Base-by-base conservation (phyloP, 2,113 vertebrate genomes). In the Myiopsitta monachus region DNA sequence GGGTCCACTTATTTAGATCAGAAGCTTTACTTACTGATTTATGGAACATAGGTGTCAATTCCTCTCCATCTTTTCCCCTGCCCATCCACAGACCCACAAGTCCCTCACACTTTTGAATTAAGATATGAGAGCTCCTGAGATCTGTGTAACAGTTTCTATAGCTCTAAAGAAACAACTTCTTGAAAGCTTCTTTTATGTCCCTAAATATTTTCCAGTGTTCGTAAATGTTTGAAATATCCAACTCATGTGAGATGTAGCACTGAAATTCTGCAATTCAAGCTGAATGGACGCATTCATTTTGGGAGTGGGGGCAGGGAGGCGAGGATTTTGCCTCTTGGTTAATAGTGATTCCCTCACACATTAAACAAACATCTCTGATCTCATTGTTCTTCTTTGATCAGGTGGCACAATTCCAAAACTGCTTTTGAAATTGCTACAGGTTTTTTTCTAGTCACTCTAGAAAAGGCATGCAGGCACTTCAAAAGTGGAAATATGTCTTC, bases 21-120 rank as follows among this genome's bases (percentile, higher is more conserved):
- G 26, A 90, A 74, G 13, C 3, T 73, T 88, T 69, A 22, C 3
- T 72, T 61, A 54, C 8, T 67, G 30, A 49, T 86, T 43, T 52
- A 66, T 55, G 41, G 41, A 52, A 57, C 11, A 47, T 46, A 33
- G 3, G 3, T 61, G 28, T 51, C 12, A 26, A 6, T 9, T 30
- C 7, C 49, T 44, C 14, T 23, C 18, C 2, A 3, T 3, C 27
- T 38, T 5, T 11, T 70, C 11, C 1, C 2, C 3, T 1, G 0
- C 5, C 7, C 33, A 33, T 72, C 9, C 6, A 18, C 8, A 19
- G 7, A 14, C 22, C 5, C 10, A 66, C 9, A 68, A 41, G 51
- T 23, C 1, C 9, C 15, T 78, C 28, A 18, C 14, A 38, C 10
- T 17, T 90, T 75, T 52, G 36, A 79, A n/a, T 14, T 62, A 47